Percentiles rank a stretch among this genome's conserved stretches.
Evolutionary conservation across 2,113 vertebrate genomes (phyloP).

Genomic region (Semnornis frantzii): DNA sequence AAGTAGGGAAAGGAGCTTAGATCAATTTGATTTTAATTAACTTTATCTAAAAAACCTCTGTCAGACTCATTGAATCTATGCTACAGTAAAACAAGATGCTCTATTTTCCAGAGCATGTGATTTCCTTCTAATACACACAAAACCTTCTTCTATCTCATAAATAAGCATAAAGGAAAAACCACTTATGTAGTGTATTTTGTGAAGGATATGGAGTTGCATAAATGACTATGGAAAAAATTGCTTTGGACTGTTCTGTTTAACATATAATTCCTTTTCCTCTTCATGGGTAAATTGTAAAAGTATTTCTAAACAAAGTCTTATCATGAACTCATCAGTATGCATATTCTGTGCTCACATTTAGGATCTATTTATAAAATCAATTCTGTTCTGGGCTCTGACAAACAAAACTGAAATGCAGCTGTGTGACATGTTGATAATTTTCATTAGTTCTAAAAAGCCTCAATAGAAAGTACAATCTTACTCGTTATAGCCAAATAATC

Average conservation of each 20-base stretch:
- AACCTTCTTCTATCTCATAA: slow-evolving; percentile 18
- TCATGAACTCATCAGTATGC: slow-evolving; percentile 80
- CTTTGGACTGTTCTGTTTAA: slow-evolving; percentile 59
- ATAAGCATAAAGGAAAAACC: slow-evolving; percentile 19
- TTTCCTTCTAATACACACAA: background rate
- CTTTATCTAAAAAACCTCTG: background rate
- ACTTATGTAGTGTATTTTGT: background rate
- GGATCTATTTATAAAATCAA: slow-evolving; percentile 85
- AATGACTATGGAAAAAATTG: slow-evolving; percentile 65
- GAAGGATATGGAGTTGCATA: slow-evolving; percentile 41
- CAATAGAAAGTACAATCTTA: slow-evolving; percentile 77
- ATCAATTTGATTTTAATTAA: slow-evolving; percentile 47
- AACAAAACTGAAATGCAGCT: slow-evolving; percentile 84
- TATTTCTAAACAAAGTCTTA: slow-evolving; percentile 80
- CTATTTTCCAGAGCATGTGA: background rate
- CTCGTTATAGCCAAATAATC: slow-evolving; percentile 74
- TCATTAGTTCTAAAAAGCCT: slow-evolving; percentile 80
- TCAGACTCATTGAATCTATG: slow-evolving; percentile 2
- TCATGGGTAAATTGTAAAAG: slow-evolving; percentile 71
- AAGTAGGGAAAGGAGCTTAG: background rate
- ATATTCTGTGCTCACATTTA: slow-evolving; percentile 77
- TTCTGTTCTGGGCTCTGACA: slow-evolving; percentile 78
- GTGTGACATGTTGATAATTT: slow-evolving; percentile 82
- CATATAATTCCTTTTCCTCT: slow-evolving; percentile 63
- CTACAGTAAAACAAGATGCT: background rate